Percentiles rank a stretch among this genome's conserved stretches.
Conservation (phyloP, 2,797 vertebrate genomes). For the Eutrigla gurnardus region DNA sequence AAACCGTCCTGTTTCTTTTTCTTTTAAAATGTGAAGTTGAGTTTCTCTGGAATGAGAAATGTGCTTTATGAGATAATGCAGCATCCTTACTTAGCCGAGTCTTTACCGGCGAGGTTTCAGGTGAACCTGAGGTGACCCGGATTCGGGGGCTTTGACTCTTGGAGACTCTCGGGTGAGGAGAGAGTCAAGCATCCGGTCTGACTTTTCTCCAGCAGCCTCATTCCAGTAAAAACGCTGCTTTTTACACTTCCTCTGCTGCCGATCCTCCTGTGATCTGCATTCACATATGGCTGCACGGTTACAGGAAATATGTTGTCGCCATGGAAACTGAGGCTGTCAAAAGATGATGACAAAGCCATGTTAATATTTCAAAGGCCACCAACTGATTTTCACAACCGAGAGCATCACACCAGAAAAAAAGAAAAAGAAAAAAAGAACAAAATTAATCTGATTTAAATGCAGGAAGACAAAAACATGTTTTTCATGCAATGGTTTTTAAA, state of each 20-base stretch:
- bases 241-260: constrained; percentile 34
- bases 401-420: constrained; percentile 20
- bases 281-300: constrained; percentile 45
- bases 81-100: no score
- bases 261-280: constrained; percentile 42
- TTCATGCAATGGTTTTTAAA: no score
- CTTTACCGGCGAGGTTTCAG: no score
- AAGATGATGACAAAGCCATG: constrained; percentile 53
- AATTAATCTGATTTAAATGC: constrained; percentile 1
- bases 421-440: not conserved
- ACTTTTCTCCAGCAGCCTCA: constrained; percentile 14
- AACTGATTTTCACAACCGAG: constrained; percentile 32
- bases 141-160: no score
- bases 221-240: constrained; percentile 18
- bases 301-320: constrained; percentile 65
- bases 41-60: no score
- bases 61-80: no score
- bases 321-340: constrained; percentile 76
- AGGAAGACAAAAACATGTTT: no score
- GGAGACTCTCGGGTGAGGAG: no score
- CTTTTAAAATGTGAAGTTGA: no score
- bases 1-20: not conserved
- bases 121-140: no score
- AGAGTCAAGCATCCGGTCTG: no score
- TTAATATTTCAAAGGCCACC: constrained; percentile 42